Conservation (phyloP, 2,888 invertebrate genomes). For the Sepiola atlantica region DNA sequence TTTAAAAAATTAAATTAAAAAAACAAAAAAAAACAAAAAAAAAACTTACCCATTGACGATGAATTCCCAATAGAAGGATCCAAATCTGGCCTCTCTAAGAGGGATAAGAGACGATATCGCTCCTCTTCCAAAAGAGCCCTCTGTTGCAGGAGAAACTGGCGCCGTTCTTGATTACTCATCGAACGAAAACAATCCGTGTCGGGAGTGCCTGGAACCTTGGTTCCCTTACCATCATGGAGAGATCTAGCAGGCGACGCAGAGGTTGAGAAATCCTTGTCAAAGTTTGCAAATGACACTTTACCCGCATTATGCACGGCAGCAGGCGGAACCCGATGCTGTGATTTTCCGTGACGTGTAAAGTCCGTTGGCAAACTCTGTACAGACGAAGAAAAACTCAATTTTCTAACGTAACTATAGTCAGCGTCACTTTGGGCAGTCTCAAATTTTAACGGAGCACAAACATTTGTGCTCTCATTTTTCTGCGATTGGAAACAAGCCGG, state of each 20-base stretch:
- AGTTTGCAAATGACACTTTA: neutral
- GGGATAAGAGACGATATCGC: neutral
- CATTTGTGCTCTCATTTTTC: neutral
- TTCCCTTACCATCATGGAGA: neutral
- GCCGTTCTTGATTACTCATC: neutral
- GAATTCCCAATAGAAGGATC: neutral
- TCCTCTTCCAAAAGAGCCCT: constrained; percentile 6
- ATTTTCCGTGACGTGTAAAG: neutral
- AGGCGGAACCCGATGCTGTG: neutral
- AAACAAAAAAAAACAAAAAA: too few relatives aligned
- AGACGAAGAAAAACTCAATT: constrained; percentile 11
- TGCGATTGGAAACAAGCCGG: neutral
- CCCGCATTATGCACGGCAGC: neutral
- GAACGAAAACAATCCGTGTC: neutral
- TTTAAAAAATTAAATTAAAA: too few relatives aligned
- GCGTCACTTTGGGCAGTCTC: neutral
- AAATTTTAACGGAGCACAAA: neutral
- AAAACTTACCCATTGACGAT: neutral
- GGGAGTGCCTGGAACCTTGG: neutral
- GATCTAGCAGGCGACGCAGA: neutral
- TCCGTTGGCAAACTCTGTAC: constrained; percentile 39
- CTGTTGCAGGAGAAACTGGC: constrained; percentile 35
- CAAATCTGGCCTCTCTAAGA: neutral
- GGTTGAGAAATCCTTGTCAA: neutral
- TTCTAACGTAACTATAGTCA: neutral